A percentile compares a stretch with the other conserved stretches of the same genome.
Evolutionary conservation across 2,797 vertebrate species (phyloP).

Genomic region (Lepus townsendii): DNA sequence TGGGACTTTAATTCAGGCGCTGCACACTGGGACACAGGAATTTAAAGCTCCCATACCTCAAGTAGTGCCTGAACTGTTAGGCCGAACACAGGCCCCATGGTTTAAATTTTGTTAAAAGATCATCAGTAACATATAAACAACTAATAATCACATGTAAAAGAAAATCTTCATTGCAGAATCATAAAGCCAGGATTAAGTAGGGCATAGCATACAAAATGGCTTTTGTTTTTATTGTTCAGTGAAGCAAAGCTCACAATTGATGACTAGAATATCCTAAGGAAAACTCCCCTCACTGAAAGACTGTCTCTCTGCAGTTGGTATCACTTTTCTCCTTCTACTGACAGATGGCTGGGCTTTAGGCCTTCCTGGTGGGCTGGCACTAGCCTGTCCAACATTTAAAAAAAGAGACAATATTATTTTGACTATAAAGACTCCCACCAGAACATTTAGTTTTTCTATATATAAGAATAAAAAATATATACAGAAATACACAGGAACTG

Average conservation of each 20-base stretch:
- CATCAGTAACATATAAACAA: not conserved
- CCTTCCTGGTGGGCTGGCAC: constrained; percentile 73
- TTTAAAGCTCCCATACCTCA: no score
- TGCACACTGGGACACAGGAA: no score
- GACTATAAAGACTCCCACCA: constrained; percentile 38
- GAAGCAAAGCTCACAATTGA: constrained; percentile 67
- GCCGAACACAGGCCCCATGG: no score
- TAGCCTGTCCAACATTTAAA: constrained; percentile 64
- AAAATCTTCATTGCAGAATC: not conserved
- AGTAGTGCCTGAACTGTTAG: no score
- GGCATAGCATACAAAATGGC: not conserved
- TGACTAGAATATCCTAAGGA: constrained; percentile 64
- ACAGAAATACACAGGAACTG: not conserved
- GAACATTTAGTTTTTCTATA: constrained; percentile 11
- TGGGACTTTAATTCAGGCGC: no score
- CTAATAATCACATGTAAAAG: not conserved
- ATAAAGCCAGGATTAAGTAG: not conserved
- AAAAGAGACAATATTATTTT: constrained; percentile 74
- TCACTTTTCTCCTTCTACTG: constrained; percentile 48
- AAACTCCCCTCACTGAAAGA: constrained; percentile 54
- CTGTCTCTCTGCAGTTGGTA: constrained; percentile 12
- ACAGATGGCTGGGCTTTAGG: constrained; percentile 75
- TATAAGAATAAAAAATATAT: constrained; percentile 46
- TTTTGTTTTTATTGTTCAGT: constrained; percentile 72
- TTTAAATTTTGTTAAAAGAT: constrained; percentile 44